Base-by-base conservation (phyloP, 2,797 vertebrate species). In the Arrhamphus sclerolepis region DNA sequence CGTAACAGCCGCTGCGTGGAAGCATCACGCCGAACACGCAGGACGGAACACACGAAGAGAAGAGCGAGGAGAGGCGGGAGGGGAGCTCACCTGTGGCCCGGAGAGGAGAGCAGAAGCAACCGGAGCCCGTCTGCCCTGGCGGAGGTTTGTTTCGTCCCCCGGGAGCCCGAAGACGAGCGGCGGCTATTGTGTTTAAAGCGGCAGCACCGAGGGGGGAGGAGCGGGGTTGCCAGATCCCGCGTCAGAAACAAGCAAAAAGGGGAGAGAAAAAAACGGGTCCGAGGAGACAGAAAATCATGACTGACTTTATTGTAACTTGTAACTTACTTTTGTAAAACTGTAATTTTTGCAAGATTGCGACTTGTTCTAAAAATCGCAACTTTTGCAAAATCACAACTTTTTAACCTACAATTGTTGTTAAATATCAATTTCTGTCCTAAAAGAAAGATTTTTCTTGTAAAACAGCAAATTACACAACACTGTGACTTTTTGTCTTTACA, bases 81-180 rank as follows among this genome's bases (percentile, higher is more conserved):
- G 6, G 38, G 7, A 26, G 59, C 85, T 82, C 78, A 87, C 85
- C 85, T 89, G 78, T 17, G 65, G 63, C 43, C 63, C 13, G 56
- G 26, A 19, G 59, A 54, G 46, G 0, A 11, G 2, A 11, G 2
- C 2, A 24, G 2, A 1, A 29, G 28, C 6, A 1, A 51, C 19
- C 8, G 26, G 18, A 7, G 41, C 28, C 26, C 9, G 50, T n/a
- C 14, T 5, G 52, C 50, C 54, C 47, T 40, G 29, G 16, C 8
- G 24, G 17, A 5, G 48, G 26, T 34, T 11, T 26, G 6, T 48
- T 18, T 17, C 14, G 2, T 44, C 41, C 49, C 16, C 22, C 5
- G 1, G 14, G 22, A 29, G 1, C 13, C 48, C 42, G 28, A 48
- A 8, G n/a, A 7, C 61, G 13, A 57, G 53, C 47, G 43, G 56